phyloP scores from a whole-genome alignment of 1,140 invertebrate genomes.

The Acromyrmex heyeri region DNA sequence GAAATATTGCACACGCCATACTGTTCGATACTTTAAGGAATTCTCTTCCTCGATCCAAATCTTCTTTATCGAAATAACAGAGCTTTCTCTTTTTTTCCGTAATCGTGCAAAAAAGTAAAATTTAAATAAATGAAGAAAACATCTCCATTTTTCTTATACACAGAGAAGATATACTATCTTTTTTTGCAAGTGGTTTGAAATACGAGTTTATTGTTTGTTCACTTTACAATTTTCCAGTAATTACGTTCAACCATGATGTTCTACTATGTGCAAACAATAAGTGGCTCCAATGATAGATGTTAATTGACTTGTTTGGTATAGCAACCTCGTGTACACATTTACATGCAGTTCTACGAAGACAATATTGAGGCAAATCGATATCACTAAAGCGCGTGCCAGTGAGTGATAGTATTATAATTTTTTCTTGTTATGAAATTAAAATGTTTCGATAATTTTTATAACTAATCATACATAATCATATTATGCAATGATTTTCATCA shows the following conservation, averaged over 20 bases:
- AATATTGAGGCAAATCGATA: conserved; percentile 39
- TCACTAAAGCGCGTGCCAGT: conserved; percentile 11
- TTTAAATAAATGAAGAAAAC: conserved; percentile 3
- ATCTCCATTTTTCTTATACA: background rate
- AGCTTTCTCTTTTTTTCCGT: background rate
- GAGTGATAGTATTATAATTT: background rate
- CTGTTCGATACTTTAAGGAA: background rate
- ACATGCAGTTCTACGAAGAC: conserved; percentile 42
- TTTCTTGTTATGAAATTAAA: background rate
- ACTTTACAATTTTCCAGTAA: background rate
- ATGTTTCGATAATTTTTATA: background rate
- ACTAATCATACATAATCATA: background rate
- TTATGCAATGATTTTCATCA: background rate
- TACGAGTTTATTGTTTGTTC: background rate
- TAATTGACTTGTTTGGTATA: conserved; percentile 39
- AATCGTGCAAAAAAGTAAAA: background rate
- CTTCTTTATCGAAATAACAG: conserved; percentile 16
- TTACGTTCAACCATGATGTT: background rate
- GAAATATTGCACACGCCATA: background rate
- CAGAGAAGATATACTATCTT: no score
- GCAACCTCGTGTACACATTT: background rate
- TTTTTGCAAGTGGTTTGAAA: background rate
- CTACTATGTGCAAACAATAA: background rate
- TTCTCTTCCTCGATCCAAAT: background rate
- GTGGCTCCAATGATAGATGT: background rate